Percentiles rank a stretch among this genome's conserved stretches.
Conservation (phyloP, 2,888 invertebrate species). For the Eupithecia inturbata region DNA sequence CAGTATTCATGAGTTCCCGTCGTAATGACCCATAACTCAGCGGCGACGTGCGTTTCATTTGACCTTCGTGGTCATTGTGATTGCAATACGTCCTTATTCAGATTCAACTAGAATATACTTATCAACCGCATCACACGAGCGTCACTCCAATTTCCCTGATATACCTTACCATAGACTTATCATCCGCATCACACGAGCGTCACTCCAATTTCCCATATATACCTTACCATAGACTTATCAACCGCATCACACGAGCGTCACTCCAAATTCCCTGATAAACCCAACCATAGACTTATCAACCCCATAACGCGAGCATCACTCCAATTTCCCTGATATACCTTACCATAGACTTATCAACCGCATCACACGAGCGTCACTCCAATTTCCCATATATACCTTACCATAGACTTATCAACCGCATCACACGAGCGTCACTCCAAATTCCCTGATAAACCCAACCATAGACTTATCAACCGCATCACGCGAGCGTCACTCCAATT, state of each 20-base stretch:
- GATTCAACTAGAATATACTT: not conserved
- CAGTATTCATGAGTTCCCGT: constrained; percentile 36
- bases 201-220: too few relatives aligned
- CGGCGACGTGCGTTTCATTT: constrained; percentile 48
- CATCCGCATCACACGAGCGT: too few relatives aligned
- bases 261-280: not conserved
- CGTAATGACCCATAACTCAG: constrained; percentile 49
- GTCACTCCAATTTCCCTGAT: not conserved
- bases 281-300: too few relatives aligned
- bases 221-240: too few relatives aligned
- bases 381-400: not conserved
- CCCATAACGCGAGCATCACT: too few relatives aligned
- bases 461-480: not conserved
- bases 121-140: not conserved
- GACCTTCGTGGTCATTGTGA: constrained; percentile 50
- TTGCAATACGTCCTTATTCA: constrained; percentile 10
- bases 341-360: not conserved
- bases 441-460: too few relatives aligned
- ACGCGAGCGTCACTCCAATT: not conserved
- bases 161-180: too few relatives aligned
- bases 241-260: not conserved
- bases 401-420: too few relatives aligned
- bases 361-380: not conserved
- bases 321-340: too few relatives aligned
- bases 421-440: too few relatives aligned